These are phyloP conservation scores for Chrysomallon squamiferum DNA, from an alignment of 1,140 invertebrate genomes.

Conservation along the genomic window DNA sequence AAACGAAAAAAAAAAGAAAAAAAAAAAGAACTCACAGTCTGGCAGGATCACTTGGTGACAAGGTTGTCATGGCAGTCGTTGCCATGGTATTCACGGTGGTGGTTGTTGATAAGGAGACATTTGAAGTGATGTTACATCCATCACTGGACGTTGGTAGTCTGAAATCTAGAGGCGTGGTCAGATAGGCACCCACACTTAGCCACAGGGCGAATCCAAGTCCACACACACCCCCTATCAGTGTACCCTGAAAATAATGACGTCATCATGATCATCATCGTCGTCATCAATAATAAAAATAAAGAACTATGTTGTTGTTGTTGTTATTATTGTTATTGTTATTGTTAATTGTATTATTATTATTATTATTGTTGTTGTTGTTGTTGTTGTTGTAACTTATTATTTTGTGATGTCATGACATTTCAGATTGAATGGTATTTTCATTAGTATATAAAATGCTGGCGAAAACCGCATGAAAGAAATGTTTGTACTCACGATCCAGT, in stretches of 20 bases:
- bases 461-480: not conserved
- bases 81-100: not conserved
- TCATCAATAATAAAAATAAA: not conserved
- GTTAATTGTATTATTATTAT: too few species aligned
- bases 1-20: too few species aligned
- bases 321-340: not conserved
- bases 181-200: slow-evolving; percentile 41
- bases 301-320: not conserved
- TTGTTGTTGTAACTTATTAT: not conserved
- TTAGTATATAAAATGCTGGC: not conserved
- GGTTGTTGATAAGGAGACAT: not conserved
- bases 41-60: slow-evolving; percentile 6
- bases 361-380: not conserved
- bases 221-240: slow-evolving; percentile 29
- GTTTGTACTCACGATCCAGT: slow-evolving; percentile 43
- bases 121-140: slow-evolving; percentile 26
- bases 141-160: slow-evolving; percentile 24
- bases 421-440: not conserved
- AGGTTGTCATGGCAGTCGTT: not conserved
- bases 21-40: slow-evolving; percentile 4
- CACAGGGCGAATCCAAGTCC: slow-evolving; percentile 41
- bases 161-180: slow-evolving; percentile 27
- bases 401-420: not conserved
- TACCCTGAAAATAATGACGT: slow-evolving; percentile 27
- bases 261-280: not conserved